phyloP scores from a whole-genome alignment of 2,797 vertebrate species.

The Chelon labrosus region DNA sequence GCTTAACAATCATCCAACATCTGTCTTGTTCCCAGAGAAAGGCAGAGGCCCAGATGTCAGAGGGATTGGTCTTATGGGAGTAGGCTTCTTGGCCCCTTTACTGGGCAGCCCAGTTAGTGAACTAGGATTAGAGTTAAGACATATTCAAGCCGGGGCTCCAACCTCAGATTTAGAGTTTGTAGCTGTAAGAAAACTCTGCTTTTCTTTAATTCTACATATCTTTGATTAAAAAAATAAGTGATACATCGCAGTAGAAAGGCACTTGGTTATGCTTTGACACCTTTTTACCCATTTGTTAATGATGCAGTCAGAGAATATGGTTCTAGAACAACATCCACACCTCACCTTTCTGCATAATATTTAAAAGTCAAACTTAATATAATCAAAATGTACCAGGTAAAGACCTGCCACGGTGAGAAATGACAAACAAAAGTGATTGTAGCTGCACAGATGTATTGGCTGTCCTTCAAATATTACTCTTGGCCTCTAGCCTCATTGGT shows the following conservation, averaged over 20 bases:
- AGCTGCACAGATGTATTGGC: conserved; percentile 42
- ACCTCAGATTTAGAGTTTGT: conserved; percentile 43
- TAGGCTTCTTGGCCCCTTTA: conserved; percentile 72
- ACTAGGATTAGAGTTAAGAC: conserved; percentile 73
- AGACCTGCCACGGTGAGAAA: conserved; percentile 28
- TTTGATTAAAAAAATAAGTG: not conserved
- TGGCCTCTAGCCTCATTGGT: conserved; percentile 28
- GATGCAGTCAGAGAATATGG: not conserved
- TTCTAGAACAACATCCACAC: not conserved
- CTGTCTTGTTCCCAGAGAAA: conserved; percentile 78
- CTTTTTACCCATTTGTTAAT: not conserved
- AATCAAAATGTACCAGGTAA: conserved; percentile 9
- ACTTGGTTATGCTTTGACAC: not conserved
- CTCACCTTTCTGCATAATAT: too few relatives aligned
- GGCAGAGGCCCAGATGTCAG: conserved; percentile 81
- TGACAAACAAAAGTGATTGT: conserved; percentile 50
- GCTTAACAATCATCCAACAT: conserved; percentile 77
- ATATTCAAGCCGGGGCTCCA: conserved; percentile 46
- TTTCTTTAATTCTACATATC: not conserved
- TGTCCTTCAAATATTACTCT: conserved; percentile 48
- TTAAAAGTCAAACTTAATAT: not conserved
- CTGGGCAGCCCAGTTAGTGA: conserved; percentile 72
- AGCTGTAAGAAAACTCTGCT: conserved; percentile 14
- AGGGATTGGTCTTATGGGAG: conserved; percentile 81
- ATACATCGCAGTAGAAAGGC: not conserved